phyloP scores from a whole-genome alignment of 2,888 invertebrate genomes.

The Folsomia candida region DNA sequence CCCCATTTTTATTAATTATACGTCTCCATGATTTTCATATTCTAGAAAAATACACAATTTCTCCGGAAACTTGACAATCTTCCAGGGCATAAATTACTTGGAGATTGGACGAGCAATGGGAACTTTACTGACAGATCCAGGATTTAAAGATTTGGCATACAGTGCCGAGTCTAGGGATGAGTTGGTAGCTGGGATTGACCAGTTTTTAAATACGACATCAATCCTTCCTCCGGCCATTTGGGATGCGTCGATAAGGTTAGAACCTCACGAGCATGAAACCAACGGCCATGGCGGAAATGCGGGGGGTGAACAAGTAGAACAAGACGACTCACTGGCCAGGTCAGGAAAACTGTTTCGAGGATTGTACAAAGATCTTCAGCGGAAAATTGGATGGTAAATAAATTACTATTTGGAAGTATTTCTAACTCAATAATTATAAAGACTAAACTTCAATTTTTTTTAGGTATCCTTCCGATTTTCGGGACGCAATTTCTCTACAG shows the following conservation, averaged over 20 bases:
- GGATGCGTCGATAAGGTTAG: constrained; percentile 41
- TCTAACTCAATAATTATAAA: no score
- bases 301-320: neutral
- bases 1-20: no score
- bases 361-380: constrained; percentile 57
- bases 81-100: constrained; percentile 49
- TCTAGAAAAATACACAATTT: constrained; percentile 51
- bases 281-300: constrained; percentile 8
- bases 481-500: constrained; percentile 56
- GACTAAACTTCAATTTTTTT: neutral
- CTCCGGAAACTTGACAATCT: constrained; percentile 59
- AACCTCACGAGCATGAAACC: constrained; percentile 28
- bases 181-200: constrained; percentile 49
- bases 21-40: no score
- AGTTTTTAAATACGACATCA: constrained; percentile 49
- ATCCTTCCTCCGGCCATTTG: constrained; percentile 48
- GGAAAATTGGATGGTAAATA: constrained; percentile 57
- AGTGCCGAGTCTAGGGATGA: constrained; percentile 49
- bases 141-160: constrained; percentile 49
- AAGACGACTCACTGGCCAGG: constrained; percentile 33
- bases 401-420: no score
- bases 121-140: constrained; percentile 53
- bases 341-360: constrained; percentile 57
- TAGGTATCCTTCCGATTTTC: constrained; percentile 54
- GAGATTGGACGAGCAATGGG: constrained; percentile 52